Evolutionary conservation across 2,888 invertebrate genomes (phyloP).

Genomic region (Apamea sordens): DNA sequence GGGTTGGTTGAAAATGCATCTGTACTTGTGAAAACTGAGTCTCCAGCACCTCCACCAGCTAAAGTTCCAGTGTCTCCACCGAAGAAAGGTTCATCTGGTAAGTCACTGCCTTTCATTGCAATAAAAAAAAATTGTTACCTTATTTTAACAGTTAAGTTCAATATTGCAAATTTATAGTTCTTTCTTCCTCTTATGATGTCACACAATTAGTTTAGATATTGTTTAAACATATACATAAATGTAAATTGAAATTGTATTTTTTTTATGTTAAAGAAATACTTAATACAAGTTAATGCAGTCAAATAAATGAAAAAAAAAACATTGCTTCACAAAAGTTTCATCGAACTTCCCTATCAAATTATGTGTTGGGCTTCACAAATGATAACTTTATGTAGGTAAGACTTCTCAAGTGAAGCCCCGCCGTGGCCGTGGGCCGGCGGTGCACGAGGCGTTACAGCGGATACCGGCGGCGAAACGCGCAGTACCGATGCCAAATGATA

Average conservation of each 20-base stretch:
- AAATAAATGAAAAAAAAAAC: background rate
- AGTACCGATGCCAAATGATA: slow-evolving; percentile 76
- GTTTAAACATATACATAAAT: background rate
- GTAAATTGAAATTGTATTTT: background rate
- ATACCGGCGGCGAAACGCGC: slow-evolving; percentile 84
- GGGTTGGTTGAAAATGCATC: slow-evolving; percentile 76
- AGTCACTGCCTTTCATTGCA: background rate
- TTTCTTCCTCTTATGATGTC: slow-evolving; percentile 7
- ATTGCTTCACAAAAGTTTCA: background rate
- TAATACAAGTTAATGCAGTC: background rate
- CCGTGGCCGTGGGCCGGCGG: slow-evolving; percentile 86
- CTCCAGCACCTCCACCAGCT: slow-evolving; percentile 54
- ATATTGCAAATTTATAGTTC: background rate
- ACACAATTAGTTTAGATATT: background rate
- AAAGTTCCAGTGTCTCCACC: slow-evolving; percentile 77
- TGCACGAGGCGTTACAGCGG: slow-evolving; percentile 91
- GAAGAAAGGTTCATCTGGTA: slow-evolving; percentile 81
- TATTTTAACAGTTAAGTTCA: background rate
- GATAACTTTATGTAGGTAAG: slow-evolving; percentile 70
- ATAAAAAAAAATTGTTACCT: background rate
- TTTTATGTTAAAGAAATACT: background rate
- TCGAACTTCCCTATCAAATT: background rate
- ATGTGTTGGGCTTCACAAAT: background rate
- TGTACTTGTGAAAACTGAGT: slow-evolving; percentile 78
- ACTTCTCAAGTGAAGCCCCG: slow-evolving; percentile 77